A percentile compares a stretch with the other conserved stretches of the same genome.
Evolutionary conservation across 2,888 invertebrate species (phyloP).

Genomic region (Cheilosia pagana): DNA sequence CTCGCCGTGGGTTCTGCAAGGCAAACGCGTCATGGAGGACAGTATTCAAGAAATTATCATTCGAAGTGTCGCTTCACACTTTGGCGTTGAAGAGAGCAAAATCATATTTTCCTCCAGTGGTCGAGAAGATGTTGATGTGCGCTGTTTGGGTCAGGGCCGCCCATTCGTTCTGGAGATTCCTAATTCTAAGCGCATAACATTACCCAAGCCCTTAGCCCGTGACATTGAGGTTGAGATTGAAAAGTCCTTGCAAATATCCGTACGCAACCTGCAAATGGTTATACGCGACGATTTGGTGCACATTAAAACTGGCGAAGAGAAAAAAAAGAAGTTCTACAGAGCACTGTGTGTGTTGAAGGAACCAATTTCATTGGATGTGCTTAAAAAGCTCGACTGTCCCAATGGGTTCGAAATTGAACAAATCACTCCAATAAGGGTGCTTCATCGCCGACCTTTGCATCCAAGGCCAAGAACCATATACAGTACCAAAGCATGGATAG

Average conservation of each 20-base stretch:
- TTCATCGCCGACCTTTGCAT: constrained; percentile 92
- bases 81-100: constrained; percentile 81
- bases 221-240: constrained; percentile 86
- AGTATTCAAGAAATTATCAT: constrained; percentile 96
- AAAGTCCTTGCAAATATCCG: constrained; percentile 85
- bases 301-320: constrained; percentile 94
- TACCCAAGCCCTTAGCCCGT: constrained; percentile 84
- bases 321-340: constrained; percentile 93
- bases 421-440: constrained; percentile 94
- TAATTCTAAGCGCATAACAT: constrained; percentile 86
- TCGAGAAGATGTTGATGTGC: constrained; percentile 98
- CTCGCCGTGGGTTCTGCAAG: constrained; percentile 96
- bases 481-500: constrained; percentile 85
- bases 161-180: constrained; percentile 96
- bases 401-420: constrained; percentile 87
- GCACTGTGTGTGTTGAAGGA: constrained; percentile 88
- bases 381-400: constrained; percentile 84
- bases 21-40: constrained; percentile 90
- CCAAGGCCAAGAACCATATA: constrained; percentile 88
- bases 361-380: constrained; percentile 84
- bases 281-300: constrained; percentile 87
- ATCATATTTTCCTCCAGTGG: constrained; percentile 96
- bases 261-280: constrained; percentile 87
- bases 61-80: constrained; percentile 86
- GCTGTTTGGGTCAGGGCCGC: constrained; percentile 95